Evolutionary conservation across 2,113 vertebrate genomes (phyloP).

Genomic region (Chionodraco myersi): DNA sequence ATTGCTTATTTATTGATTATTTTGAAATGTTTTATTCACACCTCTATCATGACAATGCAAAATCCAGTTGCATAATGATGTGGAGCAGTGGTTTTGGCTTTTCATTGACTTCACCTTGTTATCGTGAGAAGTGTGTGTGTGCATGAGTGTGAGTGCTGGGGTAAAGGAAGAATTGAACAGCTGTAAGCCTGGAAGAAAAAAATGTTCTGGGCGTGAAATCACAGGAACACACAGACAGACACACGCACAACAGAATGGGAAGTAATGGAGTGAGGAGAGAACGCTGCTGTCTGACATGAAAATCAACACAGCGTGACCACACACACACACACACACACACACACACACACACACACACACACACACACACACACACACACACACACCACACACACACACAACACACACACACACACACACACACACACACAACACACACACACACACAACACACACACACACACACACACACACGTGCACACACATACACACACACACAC

Average conservation of each 20-base stretch:
- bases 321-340: neutral
- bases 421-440: neutral
- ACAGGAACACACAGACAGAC: slow-evolving; percentile 36
- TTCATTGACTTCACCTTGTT: slow-evolving; percentile 56
- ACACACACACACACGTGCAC: neutral
- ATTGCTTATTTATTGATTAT: slow-evolving; percentile 36
- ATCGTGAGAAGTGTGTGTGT: slow-evolving; percentile 11
- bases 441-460: neutral
- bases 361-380: too few species aligned
- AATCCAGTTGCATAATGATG: slow-evolving; percentile 53
- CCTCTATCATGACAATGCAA: slow-evolving; percentile 31
- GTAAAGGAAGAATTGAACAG: slow-evolving; percentile 70
- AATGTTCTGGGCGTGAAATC: slow-evolving; percentile 52
- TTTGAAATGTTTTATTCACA: slow-evolving; percentile 46
- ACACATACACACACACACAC: neutral
- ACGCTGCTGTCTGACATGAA: slow-evolving; percentile 75
- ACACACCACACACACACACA: slow-evolving; percentile 6
- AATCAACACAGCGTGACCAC: slow-evolving; percentile 71
- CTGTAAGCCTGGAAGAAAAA: slow-evolving; percentile 51
- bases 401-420: neutral
- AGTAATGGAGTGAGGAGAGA: slow-evolving; percentile 77
- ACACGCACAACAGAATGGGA: slow-evolving; percentile 61
- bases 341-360: too few species aligned
- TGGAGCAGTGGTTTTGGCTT: slow-evolving; percentile 35
- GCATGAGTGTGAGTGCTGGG: slow-evolving; percentile 8